Conservation (phyloP, 1,140 invertebrate genomes). For the Aphis craccivora region DNA sequence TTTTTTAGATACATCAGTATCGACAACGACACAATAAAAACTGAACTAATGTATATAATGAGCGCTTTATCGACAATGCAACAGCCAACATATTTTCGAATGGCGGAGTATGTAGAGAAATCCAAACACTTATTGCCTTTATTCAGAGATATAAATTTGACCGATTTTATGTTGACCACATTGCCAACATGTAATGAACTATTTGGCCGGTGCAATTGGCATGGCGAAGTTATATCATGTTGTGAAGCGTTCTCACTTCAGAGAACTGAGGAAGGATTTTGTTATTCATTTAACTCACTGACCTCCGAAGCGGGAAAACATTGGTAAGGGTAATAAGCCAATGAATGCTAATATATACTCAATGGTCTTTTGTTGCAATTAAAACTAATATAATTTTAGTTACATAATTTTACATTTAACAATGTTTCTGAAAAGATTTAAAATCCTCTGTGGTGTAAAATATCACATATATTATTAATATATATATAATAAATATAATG, state of each 20-base stretch:
- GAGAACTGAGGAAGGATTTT: slow-evolving; percentile 62
- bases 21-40: not conserved
- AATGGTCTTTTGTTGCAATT: too few relatives aligned
- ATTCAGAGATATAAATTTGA: slow-evolving; percentile 56
- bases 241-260: slow-evolving; percentile 60
- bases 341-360: not conserved
- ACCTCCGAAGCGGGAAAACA: slow-evolving; percentile 59
- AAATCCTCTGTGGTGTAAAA: not conserved
- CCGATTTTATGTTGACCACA: slow-evolving; percentile 60
- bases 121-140: slow-evolving; percentile 42
- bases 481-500: too few relatives aligned
- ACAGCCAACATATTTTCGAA: slow-evolving; percentile 61
- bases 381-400: not conserved
- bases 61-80: slow-evolving; percentile 60
- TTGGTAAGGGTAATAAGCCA: slow-evolving; percentile 32
- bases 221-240: slow-evolving; percentile 60
- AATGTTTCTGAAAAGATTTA: not conserved
- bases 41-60: slow-evolving; percentile 58
- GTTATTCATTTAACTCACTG: slow-evolving; percentile 62
- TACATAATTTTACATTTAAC: too few relatives aligned
- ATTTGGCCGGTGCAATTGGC: slow-evolving; percentile 61
- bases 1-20: slow-evolving; percentile 53
- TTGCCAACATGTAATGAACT: slow-evolving; percentile 60
- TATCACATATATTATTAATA: too few relatives aligned
- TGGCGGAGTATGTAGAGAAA: slow-evolving; percentile 55